Percentiles rank a stretch among this genome's conserved stretches.
These are phyloP conservation scores for Ophion obscuratus DNA, from an alignment of 2,888 invertebrate genomes.

Conservation along the genomic window DNA sequence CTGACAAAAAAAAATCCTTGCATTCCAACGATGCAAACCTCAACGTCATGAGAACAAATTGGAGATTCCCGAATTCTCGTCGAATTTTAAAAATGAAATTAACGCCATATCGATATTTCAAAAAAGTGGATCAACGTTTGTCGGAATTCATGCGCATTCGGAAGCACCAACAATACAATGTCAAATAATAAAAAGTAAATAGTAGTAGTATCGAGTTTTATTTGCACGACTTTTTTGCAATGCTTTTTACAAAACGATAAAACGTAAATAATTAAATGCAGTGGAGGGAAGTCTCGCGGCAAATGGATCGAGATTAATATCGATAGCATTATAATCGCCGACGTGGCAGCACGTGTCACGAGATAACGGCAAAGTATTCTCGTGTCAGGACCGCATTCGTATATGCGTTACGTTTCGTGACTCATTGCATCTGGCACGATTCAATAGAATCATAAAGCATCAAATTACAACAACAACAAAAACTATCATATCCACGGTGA, in stretches of 20 bases:
- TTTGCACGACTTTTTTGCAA: too few species aligned
- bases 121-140: not conserved
- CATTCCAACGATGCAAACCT: too few species aligned
- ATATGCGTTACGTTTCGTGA: constrained; percentile 43
- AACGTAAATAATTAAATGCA: not conserved
- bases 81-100: too few species aligned
- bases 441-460: not conserved
- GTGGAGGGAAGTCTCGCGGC: not conserved
- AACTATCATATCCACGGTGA: constrained; percentile 34
- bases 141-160: too few species aligned
- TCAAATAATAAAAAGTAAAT: not conserved
- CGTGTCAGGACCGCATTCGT: constrained; percentile 29
- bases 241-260: too few species aligned
- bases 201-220: too few species aligned
- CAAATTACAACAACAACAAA: not conserved
- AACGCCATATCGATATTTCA: not conserved
- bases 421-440: constrained; percentile 54
- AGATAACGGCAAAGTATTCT: constrained; percentile 36
- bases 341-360: constrained; percentile 27
- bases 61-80: too few species aligned
- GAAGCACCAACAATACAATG: too few species aligned
- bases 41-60: too few species aligned
- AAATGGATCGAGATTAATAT: constrained; percentile 29
- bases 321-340: constrained; percentile 9
- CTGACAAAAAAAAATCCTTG: too few species aligned